Base-by-base conservation (phyloP, 2,888 invertebrate species). In the Lathronympha strigana region DNA sequence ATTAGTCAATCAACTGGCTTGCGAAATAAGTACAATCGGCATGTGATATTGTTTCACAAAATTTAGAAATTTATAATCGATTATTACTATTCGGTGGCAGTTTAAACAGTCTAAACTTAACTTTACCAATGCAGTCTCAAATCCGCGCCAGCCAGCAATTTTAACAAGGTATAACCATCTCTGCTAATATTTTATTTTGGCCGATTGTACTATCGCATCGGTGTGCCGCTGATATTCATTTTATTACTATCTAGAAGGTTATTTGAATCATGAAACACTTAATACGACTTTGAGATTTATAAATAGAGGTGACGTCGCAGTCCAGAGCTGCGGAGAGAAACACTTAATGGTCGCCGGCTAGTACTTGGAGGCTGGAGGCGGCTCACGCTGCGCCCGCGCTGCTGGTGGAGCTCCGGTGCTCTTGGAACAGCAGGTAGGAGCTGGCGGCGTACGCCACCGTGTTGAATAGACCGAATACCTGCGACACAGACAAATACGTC, bases 391-490 rank as follows among this genome's bases (percentile, higher is more conserved):
- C 67, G 31, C 69, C 72, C 31, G 70, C 69, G 38, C 62, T 58
- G 38, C 62, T 58, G 40, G 73, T 72, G 49, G 84, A 70, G 71
- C 90, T 93, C 81, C 94, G 95, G 90, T 95, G 95, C 77, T 97
- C 96, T 76, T 94, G 82, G 87, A 93, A 95, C 72, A 97, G 90
- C 77, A 97, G 93, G 86, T 95, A 96, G 25, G 96, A 88, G 72
- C 96, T 96, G 68, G 94, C 95, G 36, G 93, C 96, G 78, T 97
- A 98, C 23, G 95, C 96, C 61, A 95, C 75, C 50, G 95, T 95
- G 86, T 97, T 97, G 87, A 97, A 94, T 43, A 97, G 83, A 66
- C 96, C 97, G 80, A 97, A 97, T 58, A 95, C 93, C 96, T 96
- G 89, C 13, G 88, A 87, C 71, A 73, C 71, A 90, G 87, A 74